Conservation (phyloP, 2,113 vertebrate species). For the Pungitius pungitius region DNA sequence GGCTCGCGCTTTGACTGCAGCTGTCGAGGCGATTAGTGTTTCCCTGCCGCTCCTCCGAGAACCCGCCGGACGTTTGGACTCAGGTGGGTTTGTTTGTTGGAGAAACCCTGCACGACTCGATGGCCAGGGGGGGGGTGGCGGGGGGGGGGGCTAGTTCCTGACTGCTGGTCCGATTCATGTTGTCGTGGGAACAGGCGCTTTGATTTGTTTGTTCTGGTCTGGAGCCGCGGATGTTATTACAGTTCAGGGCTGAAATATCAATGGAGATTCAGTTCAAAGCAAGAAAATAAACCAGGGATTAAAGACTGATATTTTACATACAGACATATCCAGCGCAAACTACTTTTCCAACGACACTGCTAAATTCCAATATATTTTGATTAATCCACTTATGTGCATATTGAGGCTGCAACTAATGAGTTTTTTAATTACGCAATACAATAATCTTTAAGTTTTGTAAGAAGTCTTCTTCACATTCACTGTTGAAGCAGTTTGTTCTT, state of each 20-base stretch:
- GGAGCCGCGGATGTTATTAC: not conserved
- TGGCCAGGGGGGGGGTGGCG: not conserved
- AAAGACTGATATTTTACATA: not conserved
- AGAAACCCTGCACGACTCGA: constrained; percentile 4
- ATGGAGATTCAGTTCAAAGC: not conserved
- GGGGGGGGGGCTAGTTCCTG: not conserved
- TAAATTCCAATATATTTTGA: too few relatives aligned
- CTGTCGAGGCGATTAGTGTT: constrained; percentile 48
- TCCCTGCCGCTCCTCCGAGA: not conserved
- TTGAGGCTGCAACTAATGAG: not conserved
- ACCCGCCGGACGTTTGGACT: constrained; percentile 11
- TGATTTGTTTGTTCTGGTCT: not conserved
- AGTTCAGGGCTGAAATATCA: not conserved
- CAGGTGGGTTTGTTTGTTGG: constrained; percentile 12
- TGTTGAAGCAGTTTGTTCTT: not conserved
- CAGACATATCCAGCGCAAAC: too few relatives aligned
- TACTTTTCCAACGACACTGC: too few relatives aligned
- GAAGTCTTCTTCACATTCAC: not conserved
- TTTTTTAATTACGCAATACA: not conserved
- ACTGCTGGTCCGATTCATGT: not conserved
- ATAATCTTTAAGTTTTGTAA: not conserved
- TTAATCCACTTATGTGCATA: not conserved
- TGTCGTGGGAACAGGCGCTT: not conserved
- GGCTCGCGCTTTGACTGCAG: not conserved
- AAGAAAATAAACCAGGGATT: not conserved